Percentiles rank a stretch among this genome's conserved stretches.
These are phyloP conservation scores for Alauda arvensis DNA, from an alignment of 2,797 vertebrate genomes.

Conservation along the genomic window DNA sequence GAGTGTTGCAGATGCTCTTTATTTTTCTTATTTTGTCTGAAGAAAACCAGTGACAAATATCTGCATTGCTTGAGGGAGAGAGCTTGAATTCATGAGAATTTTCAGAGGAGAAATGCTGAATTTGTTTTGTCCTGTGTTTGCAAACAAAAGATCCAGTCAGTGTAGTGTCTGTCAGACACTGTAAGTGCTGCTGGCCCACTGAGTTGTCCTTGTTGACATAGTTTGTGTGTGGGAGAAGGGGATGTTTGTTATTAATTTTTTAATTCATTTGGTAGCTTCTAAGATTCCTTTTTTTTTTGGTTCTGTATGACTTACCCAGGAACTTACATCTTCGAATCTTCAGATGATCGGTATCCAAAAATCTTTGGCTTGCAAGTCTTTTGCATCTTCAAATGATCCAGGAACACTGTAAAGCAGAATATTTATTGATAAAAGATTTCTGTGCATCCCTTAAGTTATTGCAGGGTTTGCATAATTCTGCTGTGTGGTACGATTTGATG, in stretches of 20 bases:
- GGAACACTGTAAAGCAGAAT: neutral
- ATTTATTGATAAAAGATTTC: neutral
- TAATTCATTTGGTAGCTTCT: neutral
- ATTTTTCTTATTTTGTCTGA: neutral
- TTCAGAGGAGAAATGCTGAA: neutral
- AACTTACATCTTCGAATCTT: neutral
- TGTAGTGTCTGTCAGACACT: rapidly evolving
- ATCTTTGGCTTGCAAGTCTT: neutral
- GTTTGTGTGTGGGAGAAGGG: neutral
- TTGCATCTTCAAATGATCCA: rapidly evolving
- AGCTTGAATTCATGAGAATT: neutral
- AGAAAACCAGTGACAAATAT: neutral
- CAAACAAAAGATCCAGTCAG: constrained; percentile 10
- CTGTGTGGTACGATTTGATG: neutral
- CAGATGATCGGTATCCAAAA: neutral
- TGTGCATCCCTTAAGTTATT: neutral
- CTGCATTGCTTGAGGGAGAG: neutral
- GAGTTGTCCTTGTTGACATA: neutral
- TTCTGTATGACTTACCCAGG: neutral
- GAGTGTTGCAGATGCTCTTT: neutral
- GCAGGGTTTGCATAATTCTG: neutral
- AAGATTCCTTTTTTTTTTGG: neutral
- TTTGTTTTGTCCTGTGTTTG: neutral
- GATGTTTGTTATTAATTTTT: neutral
- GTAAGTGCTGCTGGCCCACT: neutral